phyloP scores from a whole-genome alignment of 1,140 invertebrate genomes.

The Piezodorus guildinii region DNA sequence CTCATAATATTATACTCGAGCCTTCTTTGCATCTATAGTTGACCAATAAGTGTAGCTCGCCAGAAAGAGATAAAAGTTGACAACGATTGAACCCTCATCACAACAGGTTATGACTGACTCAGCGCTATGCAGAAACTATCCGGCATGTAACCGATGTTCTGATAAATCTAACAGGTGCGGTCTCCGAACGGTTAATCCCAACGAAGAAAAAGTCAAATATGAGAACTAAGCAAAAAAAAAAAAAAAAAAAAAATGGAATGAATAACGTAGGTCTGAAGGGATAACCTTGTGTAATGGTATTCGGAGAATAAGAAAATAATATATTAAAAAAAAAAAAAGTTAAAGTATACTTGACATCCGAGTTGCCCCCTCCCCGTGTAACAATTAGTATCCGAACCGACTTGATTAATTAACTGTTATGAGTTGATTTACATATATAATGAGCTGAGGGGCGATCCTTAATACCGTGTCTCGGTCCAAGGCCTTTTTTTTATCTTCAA shows the following conservation, averaged over 20 bases:
- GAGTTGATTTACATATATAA: constrained; percentile 8
- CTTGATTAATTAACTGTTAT: constrained; percentile 8
- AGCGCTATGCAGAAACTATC: too few relatives aligned
- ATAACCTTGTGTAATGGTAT: not conserved
- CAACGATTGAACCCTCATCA: too few relatives aligned
- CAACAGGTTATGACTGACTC: too few relatives aligned
- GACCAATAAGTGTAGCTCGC: too few relatives aligned
- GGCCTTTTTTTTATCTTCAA: too few relatives aligned
- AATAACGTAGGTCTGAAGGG: not conserved
- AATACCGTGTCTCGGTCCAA: not conserved
- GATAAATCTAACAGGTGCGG: too few relatives aligned
- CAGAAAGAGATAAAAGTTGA: too few relatives aligned
- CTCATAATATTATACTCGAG: too few relatives aligned
- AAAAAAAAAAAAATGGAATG: not conserved
- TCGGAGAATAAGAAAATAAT: not conserved
- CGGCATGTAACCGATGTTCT: too few relatives aligned
- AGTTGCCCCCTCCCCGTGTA: constrained; percentile 4
- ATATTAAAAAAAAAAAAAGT: not conserved
- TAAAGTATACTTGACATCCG: constrained; percentile 6
- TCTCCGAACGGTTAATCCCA: too few relatives aligned
- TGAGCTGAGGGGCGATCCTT: not conserved
- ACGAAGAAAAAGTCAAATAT: not conserved
- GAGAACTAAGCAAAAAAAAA: not conserved
- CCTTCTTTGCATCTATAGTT: too few relatives aligned
- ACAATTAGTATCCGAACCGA: constrained; percentile 2